Evolutionary conservation across 2,797 vertebrate species (phyloP).

Genomic region (Myotis pilosus): DNA sequence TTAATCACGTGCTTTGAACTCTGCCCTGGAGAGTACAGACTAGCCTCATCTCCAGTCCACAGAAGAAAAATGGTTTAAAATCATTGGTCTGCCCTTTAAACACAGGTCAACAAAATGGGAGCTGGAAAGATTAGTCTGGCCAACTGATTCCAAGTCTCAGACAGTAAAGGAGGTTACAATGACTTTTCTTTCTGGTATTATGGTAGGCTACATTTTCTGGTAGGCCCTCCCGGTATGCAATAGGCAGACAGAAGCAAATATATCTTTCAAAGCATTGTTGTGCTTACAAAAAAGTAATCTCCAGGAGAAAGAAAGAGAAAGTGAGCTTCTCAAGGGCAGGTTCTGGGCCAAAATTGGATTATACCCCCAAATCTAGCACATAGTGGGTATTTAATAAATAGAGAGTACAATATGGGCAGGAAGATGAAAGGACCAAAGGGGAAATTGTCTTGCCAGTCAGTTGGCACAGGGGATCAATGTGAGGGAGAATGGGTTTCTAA

Average conservation of each 20-base stretch:
- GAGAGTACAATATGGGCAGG: not conserved
- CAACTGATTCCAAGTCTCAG: not conserved
- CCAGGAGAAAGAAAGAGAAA: not conserved
- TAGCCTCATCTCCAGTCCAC: not conserved
- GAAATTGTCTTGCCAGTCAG: not conserved
- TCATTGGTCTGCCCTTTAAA: not conserved
- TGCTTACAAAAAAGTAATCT: not conserved
- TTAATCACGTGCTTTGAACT: constrained; percentile 1
- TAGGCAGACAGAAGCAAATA: not conserved
- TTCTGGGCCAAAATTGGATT: not conserved
- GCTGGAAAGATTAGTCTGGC: not conserved
- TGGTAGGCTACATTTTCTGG: not conserved
- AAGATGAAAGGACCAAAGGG: not conserved
- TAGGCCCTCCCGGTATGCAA: not conserved
- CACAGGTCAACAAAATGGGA: not conserved
- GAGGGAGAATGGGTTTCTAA: not conserved
- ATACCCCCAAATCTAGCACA: not conserved
- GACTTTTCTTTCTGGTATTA: not conserved
- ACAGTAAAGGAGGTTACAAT: not conserved
- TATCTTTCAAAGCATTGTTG: not conserved
- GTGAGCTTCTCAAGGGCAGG: not conserved
- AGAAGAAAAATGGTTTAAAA: not conserved
- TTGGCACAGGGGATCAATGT: not conserved
- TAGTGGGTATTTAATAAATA: not conserved
- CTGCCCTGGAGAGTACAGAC: not conserved